These are phyloP conservation scores for Xanthorhoe spadicearia DNA, from an alignment of 2,888 invertebrate genomes.

Conservation along the genomic window DNA sequence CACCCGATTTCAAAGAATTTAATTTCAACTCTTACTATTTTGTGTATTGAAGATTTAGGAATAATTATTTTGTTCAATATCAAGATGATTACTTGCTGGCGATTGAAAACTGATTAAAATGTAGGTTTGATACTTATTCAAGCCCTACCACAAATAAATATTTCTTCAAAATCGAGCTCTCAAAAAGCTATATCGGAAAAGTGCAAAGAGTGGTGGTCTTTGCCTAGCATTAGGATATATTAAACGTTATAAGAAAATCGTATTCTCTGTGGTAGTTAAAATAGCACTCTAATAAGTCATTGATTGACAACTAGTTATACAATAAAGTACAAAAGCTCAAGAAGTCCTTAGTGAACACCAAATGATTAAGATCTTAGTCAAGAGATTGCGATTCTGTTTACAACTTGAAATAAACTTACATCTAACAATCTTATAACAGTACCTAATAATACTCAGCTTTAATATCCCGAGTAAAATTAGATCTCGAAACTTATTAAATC, in stretches of 20 bases:
- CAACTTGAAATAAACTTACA: not conserved
- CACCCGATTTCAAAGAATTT: not conserved
- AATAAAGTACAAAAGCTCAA: too few species aligned
- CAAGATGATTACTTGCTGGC: not conserved
- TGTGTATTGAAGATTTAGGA: not conserved
- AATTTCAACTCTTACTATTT: not conserved
- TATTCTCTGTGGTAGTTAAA: too few species aligned
- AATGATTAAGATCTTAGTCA: not conserved
- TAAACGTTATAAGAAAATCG: too few species aligned
- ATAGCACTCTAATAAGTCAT: too few species aligned
- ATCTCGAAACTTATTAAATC: slow-evolving; percentile 47
- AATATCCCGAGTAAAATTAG: slow-evolving; percentile 47
- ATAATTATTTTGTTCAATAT: not conserved
- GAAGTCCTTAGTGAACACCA: too few species aligned
- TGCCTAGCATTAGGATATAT: too few species aligned
- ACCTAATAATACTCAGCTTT: slow-evolving; percentile 33
- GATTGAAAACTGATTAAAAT: not conserved
- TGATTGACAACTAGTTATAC: too few species aligned
- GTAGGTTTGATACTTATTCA: too few species aligned
- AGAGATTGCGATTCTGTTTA: not conserved
- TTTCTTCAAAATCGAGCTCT: too few species aligned
- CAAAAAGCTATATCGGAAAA: too few species aligned
- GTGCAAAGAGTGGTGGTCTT: too few species aligned
- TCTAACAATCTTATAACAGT: slow-evolving; percentile 37
- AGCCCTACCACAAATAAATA: too few species aligned